These are phyloP conservation scores for Pteropus rufus DNA, from an alignment of 2,797 vertebrate genomes.

Conservation along the genomic window DNA sequence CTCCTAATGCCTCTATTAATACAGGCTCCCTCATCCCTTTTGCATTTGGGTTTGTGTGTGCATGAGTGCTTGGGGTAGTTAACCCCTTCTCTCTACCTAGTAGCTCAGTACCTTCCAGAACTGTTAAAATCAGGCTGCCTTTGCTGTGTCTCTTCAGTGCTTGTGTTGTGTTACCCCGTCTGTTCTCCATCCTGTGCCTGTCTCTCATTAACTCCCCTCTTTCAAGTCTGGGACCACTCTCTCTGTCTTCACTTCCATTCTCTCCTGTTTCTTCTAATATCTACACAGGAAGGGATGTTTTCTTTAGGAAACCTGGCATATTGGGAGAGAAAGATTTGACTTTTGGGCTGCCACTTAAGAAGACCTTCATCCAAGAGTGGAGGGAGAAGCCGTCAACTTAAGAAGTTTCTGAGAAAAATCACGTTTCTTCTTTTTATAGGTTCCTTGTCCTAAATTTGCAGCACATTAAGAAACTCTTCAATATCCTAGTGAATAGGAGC, in stretches of 20 bases:
- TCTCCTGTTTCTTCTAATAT: background rate
- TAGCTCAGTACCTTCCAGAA: background rate
- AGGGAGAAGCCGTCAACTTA: background rate
- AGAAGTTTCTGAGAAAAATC: background rate
- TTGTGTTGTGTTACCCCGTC: background rate
- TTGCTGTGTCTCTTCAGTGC: background rate
- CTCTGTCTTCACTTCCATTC: background rate
- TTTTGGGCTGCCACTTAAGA: background rate
- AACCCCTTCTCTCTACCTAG: accelerated
- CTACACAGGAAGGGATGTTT: background rate
- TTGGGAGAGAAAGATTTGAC: background rate
- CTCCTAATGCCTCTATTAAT: background rate
- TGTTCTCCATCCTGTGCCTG: background rate
- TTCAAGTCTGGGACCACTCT: background rate
- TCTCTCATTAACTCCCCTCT: background rate
- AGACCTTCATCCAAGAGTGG: background rate
- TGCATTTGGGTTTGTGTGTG: background rate
- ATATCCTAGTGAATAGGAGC: background rate
- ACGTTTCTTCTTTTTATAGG: background rate
- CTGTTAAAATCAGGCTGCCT: background rate
- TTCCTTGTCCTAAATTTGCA: background rate
- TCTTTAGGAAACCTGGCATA: background rate
- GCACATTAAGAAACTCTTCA: background rate
- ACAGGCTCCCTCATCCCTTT: background rate
- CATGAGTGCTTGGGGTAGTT: background rate